Evolutionary conservation across 2,113 vertebrate species (phyloP).

Genomic region (Hippoglossus stenolepis): DNA sequence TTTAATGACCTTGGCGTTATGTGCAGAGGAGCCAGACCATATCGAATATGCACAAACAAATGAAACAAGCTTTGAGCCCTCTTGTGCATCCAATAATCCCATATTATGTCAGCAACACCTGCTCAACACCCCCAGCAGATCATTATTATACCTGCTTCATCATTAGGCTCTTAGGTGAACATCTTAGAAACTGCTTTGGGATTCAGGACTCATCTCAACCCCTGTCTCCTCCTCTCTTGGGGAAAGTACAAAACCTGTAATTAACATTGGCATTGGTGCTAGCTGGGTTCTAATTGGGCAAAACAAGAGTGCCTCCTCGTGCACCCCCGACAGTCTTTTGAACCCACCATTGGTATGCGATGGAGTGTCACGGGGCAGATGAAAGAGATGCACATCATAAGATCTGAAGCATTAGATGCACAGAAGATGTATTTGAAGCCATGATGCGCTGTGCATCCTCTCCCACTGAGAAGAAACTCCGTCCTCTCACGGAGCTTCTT

Average conservation of each 20-base stretch:
- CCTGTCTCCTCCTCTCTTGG: background rate
- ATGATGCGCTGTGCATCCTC: background rate
- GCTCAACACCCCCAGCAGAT: background rate
- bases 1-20: background rate
- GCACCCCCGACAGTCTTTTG: slow-evolving; percentile 7
- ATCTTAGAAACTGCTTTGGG: background rate
- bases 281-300: background rate
- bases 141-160: background rate
- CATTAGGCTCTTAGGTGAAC: background rate
- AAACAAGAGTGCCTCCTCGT: background rate
- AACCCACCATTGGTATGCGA: slow-evolving; percentile 3
- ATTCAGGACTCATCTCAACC: background rate
- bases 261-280: background rate
- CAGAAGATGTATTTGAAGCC: background rate
- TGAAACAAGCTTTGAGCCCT: background rate
- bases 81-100: background rate
- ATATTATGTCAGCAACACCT: background rate
- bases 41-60: background rate
- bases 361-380: background rate
- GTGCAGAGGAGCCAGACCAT: background rate
- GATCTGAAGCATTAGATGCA: background rate
- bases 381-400: slow-evolving; percentile 30
- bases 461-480: too few relatives aligned
- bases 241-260: slow-evolving; percentile 17
- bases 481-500: too few relatives aligned